Base-by-base conservation (phyloP, 1,140 invertebrate species). In the Drosophila tani region DNA sequence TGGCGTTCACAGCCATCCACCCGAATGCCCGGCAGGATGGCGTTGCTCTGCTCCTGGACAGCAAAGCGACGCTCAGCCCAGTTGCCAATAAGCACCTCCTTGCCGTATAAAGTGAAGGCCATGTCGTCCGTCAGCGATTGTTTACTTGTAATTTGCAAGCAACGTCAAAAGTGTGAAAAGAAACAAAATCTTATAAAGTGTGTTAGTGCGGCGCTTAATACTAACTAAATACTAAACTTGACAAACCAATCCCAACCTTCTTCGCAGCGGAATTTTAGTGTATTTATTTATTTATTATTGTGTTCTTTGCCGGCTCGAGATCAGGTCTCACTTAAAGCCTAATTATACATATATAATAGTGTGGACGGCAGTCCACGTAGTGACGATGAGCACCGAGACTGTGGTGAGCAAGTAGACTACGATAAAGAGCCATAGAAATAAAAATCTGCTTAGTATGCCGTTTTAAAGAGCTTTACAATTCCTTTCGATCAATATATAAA, bases 61-160 rank as follows among this genome's bases (percentile, higher is more conserved):
- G 19, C 41, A 29, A 75, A 90, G 3, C 81, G 84, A 6, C 84
- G 81, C 51, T 85, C 81, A 4, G 68, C 8, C 84, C 84, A 88
- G 45, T 88, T 88, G 8, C 85, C 84, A 38, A 88, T 51, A 1
- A 88, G 62, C 41, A 88, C 84, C 24, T 60, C 46, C 12, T 50
- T 59, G 27, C 81, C 40, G 58, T 75, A 90, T 3, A 40, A 57
- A 35, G 58, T 69, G 1, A 43, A 32, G 14, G 53, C 76, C 49
- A 69, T 43, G 9, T 19, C 47, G 38, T 81, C 65, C 21, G 81
- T 64, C 24, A 53, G 19, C 5, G 74, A 69, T 35, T 50, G 77
- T 4, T 41, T 57, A 17, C 11, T 29, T 14, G 27, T 51, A 1
- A 38, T 50, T 12, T 21, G 45, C 43, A 57, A 49, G 3, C 1